Evolutionary conservation across 2,888 invertebrate species (phyloP).

Genomic region (Perizoma affinitatum): DNA sequence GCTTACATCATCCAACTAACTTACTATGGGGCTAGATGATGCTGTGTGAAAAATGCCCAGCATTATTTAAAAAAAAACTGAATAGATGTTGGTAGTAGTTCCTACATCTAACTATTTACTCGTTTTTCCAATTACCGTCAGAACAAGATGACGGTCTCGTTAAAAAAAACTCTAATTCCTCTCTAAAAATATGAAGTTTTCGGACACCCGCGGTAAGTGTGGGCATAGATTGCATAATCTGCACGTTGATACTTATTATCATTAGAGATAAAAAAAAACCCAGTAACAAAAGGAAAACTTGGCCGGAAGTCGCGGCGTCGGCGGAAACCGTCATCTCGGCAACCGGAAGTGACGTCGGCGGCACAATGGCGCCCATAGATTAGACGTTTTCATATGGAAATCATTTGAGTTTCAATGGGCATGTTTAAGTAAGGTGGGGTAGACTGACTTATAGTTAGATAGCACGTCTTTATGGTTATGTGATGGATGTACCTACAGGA

Average conservation of each 20-base stretch:
- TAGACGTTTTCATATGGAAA: constrained; percentile 44
- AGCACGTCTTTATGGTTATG: constrained; percentile 24
- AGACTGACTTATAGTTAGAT: constrained; percentile 26
- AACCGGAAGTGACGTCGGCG: constrained; percentile 58
- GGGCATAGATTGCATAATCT: background rate
- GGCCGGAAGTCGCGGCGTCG: constrained; percentile 50
- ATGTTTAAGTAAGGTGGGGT: constrained; percentile 22
- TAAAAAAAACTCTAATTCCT: too few relatives aligned
- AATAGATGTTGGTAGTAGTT: too few relatives aligned
- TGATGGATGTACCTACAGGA: constrained; percentile 20
- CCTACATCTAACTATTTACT: too few relatives aligned
- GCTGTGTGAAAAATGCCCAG: too few relatives aligned
- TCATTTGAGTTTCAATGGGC: constrained; percentile 34
- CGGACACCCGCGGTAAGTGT: too few relatives aligned
- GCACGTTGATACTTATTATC: constrained; percentile 9
- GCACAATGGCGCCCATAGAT: constrained; percentile 56
- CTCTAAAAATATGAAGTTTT: too few relatives aligned
- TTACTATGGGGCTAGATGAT: too few relatives aligned
- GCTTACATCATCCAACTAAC: too few relatives aligned
- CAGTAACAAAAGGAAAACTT: constrained; percentile 40
- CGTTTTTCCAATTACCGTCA: too few relatives aligned
- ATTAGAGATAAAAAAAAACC: constrained; percentile 25
- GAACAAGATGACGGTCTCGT: too few relatives aligned
- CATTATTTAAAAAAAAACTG: too few relatives aligned
- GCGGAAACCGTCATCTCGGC: constrained; percentile 53